phyloP scores from a whole-genome alignment of 2,113 vertebrate genomes.

The Aegypius monachus region DNA sequence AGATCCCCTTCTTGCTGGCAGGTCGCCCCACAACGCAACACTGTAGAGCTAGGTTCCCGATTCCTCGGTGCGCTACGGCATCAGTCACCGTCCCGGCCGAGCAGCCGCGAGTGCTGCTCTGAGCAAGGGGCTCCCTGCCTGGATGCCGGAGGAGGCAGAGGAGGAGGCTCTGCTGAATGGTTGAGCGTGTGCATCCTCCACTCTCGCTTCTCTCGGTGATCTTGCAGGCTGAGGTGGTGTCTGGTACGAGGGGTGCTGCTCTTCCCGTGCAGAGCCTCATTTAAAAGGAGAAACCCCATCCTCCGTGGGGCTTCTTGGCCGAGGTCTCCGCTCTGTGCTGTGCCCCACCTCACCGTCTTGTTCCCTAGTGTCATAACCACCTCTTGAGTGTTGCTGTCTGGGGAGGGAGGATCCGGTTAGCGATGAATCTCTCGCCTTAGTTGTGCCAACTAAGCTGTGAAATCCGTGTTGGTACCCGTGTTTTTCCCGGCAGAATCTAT shows the following conservation, averaged over 20 bases:
- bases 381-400: neutral
- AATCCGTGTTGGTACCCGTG: neutral
- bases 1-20: constrained; percentile 14
- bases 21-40: neutral
- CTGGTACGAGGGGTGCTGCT: constrained; percentile 37
- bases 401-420: neutral
- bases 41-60: neutral
- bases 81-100: accelerated
- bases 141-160: neutral
- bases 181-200: neutral
- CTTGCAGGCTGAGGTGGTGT: neutral
- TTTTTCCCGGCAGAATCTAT: neutral
- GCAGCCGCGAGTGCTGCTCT: accelerated
- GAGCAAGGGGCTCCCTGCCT: neutral
- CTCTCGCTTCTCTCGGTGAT: neutral
- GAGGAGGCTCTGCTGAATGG: neutral
- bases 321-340: neutral
- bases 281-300: neutral
- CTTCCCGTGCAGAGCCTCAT: neutral
- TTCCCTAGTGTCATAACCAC: neutral
- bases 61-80: neutral
- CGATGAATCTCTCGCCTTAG: neutral
- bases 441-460: constrained; percentile 45
- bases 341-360: neutral
- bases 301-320: accelerated